Evolutionary conservation across 2,888 invertebrate genomes (phyloP), one percentile per base, ranked within the genome.

Genomic region (Congeria kusceri): DNA sequence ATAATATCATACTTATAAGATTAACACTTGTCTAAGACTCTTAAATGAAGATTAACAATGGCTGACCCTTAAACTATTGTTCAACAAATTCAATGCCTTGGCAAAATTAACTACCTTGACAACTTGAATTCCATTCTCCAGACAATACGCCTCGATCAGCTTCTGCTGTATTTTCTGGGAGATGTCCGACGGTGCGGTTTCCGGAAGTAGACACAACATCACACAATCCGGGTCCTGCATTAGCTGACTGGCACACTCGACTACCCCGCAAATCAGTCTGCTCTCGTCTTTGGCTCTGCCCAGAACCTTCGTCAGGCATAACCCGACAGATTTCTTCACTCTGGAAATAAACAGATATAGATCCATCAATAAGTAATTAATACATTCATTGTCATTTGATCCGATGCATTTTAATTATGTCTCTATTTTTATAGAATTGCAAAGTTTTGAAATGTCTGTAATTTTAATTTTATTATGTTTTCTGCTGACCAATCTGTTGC

Each of bases 131-230:
- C 90, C 90, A 59, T 91, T 90, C 68, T 92, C 92, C 89, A 89
- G 87, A 79, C 92, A 92, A 83, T 90, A 92, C 1, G 92, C 92
- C 57, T 91, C 89, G 23, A 92, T 89, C n/a, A 92, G 87, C 39
- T 91, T 92, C 57, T 91, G 90, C 57, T 92, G 91, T 25, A 92
- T 92, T 64, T 91, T 89, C 69, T 90, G 82, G 0, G 90, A 86
- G 5, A 92, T 87, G 68, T 92, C 92, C 27, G 87, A 84, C 5
- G 77, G 76, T 13, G 84, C 61, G 13, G 77, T 81, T 11, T 88
- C 87, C 0, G 92, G 91, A 47, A 92, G 78, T 29, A 92, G 70
- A 67, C 92, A 92, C 66, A 92, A 69, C 88, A 91, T 90, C 23
- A 92, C 91, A 11, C 82, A 82, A 49, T 91, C 90, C 11, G 92